These are phyloP conservation scores for Sphenodon punctatus DNA, from an alignment of 2,797 vertebrate species.

Conservation along the genomic window DNA sequence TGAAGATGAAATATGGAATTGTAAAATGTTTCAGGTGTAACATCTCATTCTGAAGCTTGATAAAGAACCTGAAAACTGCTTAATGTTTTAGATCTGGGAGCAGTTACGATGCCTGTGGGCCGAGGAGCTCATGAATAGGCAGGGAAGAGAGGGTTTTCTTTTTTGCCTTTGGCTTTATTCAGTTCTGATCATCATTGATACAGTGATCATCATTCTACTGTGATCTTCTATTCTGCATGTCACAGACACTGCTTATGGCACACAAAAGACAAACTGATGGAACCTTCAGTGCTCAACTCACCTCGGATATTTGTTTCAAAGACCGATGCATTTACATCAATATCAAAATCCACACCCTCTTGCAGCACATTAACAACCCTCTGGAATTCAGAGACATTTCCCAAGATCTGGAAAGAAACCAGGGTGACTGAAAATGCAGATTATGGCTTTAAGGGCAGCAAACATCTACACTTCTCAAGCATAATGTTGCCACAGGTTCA, in stretches of 20 bases:
- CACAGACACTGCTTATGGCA: fast-evolving
- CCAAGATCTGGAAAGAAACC: conserved; percentile 83
- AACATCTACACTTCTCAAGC: background rate
- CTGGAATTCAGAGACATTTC: conserved; percentile 93
- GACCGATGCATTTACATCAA: conserved; percentile 95
- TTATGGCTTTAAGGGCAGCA: background rate
- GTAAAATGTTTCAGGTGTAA: too few relatives aligned
- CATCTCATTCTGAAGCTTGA: too few relatives aligned
- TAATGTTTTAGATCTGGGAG: too few relatives aligned
- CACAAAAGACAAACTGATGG: background rate
- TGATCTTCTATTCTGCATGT: fast-evolving
- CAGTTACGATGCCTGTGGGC: too few relatives aligned
- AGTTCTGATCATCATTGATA: background rate
- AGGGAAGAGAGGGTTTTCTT: too few relatives aligned
- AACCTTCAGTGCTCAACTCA: conserved; percentile 60
- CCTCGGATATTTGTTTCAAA: conserved; percentile 98
- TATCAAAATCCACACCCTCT: conserved; percentile 92
- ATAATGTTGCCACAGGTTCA: too few relatives aligned
- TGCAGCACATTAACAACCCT: conserved; percentile 91
- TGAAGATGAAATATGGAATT: too few relatives aligned
- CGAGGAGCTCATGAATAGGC: too few relatives aligned
- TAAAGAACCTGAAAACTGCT: too few relatives aligned
- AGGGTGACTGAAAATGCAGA: background rate
- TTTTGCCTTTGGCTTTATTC: background rate
- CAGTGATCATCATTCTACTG: background rate